phyloP scores from a whole-genome alignment of 2,113 vertebrate species.

The Hemibagrus wyckioides region DNA sequence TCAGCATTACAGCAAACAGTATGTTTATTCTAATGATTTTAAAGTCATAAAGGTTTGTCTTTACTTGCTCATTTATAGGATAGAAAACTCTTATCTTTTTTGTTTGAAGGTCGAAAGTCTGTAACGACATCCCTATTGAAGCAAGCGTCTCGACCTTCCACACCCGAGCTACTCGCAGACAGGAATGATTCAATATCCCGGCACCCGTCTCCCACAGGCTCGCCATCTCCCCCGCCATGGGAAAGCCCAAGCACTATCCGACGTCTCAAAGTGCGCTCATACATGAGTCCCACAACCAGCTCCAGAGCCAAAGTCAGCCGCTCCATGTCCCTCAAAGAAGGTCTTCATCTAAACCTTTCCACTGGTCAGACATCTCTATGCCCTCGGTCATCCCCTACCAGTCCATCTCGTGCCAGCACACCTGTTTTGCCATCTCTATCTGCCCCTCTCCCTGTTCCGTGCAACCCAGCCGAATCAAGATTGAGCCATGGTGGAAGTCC shows the following conservation, averaged over 20 bases:
- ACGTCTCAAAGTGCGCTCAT: slow-evolving; percentile 69
- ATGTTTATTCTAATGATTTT: slow-evolving; percentile 49
- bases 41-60: background rate
- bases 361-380: slow-evolving; percentile 51
- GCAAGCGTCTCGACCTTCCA: slow-evolving; percentile 34
- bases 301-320: slow-evolving; percentile 86
- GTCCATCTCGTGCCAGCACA: slow-evolving; percentile 76
- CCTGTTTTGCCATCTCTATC: background rate
- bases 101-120: slow-evolving; percentile 56
- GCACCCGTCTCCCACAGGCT: slow-evolving; percentile 30
- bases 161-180: slow-evolving; percentile 51
- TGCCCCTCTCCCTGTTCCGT: background rate
- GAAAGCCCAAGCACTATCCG: slow-evolving; percentile 68
- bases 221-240: slow-evolving; percentile 66
- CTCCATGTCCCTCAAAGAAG: slow-evolving; percentile 83
- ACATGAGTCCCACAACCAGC: slow-evolving; percentile 91
- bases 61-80: background rate
- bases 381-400: slow-evolving; percentile 70
- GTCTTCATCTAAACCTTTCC: slow-evolving; percentile 65
- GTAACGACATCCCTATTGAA: slow-evolving; percentile 51
- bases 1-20: slow-evolving; percentile 81
- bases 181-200: slow-evolving; percentile 28
- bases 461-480: background rate
- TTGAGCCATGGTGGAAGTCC: background rate
- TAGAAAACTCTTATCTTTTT: background rate